phyloP scores from a whole-genome alignment of 2,113 vertebrate species.

The Uria aalge region DNA sequence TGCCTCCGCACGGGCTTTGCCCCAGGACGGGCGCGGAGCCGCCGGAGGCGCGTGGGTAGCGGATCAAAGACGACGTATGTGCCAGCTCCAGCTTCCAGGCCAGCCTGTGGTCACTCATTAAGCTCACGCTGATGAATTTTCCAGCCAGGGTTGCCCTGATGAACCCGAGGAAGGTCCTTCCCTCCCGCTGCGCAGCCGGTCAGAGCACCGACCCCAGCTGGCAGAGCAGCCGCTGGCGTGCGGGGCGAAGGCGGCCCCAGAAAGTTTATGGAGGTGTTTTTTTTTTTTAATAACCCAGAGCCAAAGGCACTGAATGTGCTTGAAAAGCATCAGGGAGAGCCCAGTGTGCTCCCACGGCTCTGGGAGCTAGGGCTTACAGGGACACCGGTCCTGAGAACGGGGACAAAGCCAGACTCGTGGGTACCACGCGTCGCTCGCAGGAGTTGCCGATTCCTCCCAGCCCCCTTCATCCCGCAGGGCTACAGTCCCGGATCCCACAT shows the following conservation, averaged over 20 bases:
- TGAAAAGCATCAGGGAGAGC: background rate
- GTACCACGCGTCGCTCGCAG: accelerated
- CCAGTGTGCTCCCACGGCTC: accelerated
- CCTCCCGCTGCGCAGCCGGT: background rate
- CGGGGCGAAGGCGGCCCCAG: accelerated
- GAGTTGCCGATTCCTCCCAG: accelerated
- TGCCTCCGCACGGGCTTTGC: background rate
- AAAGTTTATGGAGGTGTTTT: background rate
- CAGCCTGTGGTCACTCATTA: accelerated
- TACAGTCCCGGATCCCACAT: accelerated
- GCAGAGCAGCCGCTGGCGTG: accelerated
- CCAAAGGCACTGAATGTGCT: background rate
- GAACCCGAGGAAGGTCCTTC: background rate
- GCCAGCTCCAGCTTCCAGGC: background rate
- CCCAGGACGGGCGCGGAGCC: accelerated
- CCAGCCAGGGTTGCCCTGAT: background rate
- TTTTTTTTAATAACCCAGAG: background rate
- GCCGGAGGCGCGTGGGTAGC: accelerated
- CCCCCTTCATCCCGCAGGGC: accelerated
- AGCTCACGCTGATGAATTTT: background rate
- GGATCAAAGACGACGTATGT: accelerated
- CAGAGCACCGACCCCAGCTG: accelerated
- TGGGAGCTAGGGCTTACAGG: background rate
- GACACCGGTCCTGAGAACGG: accelerated
- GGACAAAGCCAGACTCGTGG: background rate